phyloP scores from a whole-genome alignment of 2,113 vertebrate species.

The Glaucomys volans region DNA sequence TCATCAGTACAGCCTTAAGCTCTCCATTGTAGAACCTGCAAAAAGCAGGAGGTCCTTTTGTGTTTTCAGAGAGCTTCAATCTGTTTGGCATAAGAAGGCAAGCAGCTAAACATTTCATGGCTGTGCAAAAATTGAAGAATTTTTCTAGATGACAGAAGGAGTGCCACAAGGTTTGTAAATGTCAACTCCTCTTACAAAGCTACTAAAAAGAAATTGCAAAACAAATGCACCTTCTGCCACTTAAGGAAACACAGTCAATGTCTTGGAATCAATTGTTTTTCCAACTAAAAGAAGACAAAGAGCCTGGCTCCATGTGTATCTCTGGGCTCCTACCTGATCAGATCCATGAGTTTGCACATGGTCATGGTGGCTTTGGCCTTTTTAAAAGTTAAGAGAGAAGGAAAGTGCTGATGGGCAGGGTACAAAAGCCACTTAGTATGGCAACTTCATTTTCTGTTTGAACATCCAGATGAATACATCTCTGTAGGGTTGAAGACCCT shows the following conservation, averaged over 20 bases:
- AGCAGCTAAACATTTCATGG: not conserved
- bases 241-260: not conserved
- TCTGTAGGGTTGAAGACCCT: constrained; percentile 65
- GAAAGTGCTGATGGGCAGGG: constrained; percentile 71
- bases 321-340: constrained; percentile 1
- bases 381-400: not conserved
- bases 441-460: not conserved
- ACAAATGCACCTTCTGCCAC: not conserved
- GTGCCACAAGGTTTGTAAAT: not conserved
- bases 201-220: not conserved
- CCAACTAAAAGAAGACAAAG: constrained; percentile 54
- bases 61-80: not conserved
- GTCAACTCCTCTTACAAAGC: not conserved
- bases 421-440: constrained; percentile 71
- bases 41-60: not conserved
- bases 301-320: constrained; percentile 5
- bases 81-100: not conserved
- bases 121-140: not conserved
- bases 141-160: not conserved
- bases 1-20: not conserved
- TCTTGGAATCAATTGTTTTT: not conserved
- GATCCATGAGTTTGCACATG: constrained; percentile 38
- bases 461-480: constrained; percentile 61
- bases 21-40: not conserved
- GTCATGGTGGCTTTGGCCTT: not conserved